Evolutionary conservation across 2,113 vertebrate species (phyloP).

Genomic region (Ictalurus furcatus): DNA sequence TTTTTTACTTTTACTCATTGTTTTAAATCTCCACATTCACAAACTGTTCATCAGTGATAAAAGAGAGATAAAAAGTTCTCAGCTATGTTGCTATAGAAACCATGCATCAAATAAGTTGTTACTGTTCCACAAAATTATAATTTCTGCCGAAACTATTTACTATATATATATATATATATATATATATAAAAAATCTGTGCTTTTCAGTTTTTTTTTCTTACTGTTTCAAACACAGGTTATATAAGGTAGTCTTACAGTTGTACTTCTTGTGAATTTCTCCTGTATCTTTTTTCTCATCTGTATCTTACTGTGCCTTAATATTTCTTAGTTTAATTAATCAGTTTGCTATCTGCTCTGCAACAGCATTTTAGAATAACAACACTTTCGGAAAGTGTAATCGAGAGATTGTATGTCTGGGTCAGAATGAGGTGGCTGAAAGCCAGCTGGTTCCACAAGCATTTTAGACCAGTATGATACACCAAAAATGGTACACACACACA

Average conservation of each 20-base stretch:
- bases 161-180: too few species aligned
- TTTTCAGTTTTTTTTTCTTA: not conserved
- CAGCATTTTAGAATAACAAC: constrained; percentile 35
- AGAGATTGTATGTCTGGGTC: constrained; percentile 32
- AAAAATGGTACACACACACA: not conserved
- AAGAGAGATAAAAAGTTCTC: not conserved
- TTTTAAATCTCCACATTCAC: constrained; percentile 63
- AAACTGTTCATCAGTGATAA: constrained; percentile 59
- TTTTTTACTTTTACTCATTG: not conserved
- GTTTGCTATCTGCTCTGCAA: constrained; percentile 27
- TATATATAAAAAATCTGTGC: not conserved
- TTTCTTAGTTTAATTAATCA: constrained; percentile 21
- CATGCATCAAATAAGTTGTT: not conserved
- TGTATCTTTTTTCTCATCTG: not conserved
- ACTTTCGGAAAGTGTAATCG: constrained; percentile 42
- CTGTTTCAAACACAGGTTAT: not conserved
- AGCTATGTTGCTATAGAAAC: constrained; percentile 16
- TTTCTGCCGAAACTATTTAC: not conserved
- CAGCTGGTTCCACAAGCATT: constrained; percentile 42
- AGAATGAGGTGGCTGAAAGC: constrained; percentile 52
- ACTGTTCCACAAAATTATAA: constrained; percentile 15
- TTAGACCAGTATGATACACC: constrained; percentile 38
- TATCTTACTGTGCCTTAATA: constrained; percentile 7
- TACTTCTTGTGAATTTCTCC: not conserved
- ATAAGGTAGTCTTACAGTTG: not conserved